phyloP scores from a whole-genome alignment of 2,113 vertebrate genomes.

The Excalfactoria chinensis region DNA sequence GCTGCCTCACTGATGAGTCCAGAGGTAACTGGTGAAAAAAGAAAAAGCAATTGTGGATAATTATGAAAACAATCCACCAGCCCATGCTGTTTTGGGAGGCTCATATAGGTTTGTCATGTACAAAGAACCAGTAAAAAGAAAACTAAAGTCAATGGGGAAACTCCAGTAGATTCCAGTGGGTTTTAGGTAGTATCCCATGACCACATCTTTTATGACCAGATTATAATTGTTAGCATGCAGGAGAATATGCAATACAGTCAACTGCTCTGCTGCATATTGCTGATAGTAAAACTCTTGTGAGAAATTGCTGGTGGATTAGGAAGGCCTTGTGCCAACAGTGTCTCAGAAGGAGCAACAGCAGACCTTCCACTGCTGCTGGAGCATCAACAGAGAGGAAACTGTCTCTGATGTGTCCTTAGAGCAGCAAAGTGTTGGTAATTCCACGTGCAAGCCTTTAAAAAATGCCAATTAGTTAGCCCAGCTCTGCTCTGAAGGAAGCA shows the following conservation, averaged over 20 bases:
- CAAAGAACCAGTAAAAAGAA: neutral
- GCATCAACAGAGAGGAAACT: neutral
- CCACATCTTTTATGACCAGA: neutral
- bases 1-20: neutral
- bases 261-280: neutral
- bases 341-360: neutral
- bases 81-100: neutral
- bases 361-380: neutral
- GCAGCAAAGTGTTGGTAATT: neutral
- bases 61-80: constrained; percentile 3
- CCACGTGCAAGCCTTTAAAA: neutral
- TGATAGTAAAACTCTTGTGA: neutral
- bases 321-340: neutral
- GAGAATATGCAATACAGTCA: neutral
- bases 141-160: neutral
- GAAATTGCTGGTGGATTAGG: neutral
- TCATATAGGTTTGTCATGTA: neutral
- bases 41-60: neutral
- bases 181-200: neutral
- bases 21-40: neutral
- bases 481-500: neutral
- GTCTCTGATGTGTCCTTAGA: neutral
- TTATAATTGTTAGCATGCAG: neutral
- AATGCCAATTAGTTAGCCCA: neutral
- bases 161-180: neutral